Percentiles rank a stretch among this genome's conserved stretches.
phyloP scores from a whole-genome alignment of 2,888 invertebrate species.

The Drosophila stalkeri region DNA sequence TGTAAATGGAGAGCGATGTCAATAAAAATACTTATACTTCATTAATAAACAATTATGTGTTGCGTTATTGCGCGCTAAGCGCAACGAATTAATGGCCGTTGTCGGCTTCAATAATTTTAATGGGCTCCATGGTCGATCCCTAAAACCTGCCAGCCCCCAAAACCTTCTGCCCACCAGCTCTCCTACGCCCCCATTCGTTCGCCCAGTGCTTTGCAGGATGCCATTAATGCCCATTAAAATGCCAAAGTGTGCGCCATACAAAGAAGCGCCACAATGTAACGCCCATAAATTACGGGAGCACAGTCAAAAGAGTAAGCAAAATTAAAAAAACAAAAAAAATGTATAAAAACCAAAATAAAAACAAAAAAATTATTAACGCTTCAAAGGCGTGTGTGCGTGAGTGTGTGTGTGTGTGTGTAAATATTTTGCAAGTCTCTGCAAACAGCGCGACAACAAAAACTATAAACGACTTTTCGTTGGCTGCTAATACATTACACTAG shows the following conservation, averaged over 20 bases:
- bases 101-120: slow-evolving; percentile 78
- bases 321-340: slow-evolving; percentile 7
- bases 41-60: slow-evolving; percentile 88
- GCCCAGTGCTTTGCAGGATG: slow-evolving; percentile 35
- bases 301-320: slow-evolving; percentile 56
- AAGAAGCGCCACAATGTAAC: slow-evolving; percentile 74
- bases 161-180: background rate
- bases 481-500: slow-evolving; percentile 54
- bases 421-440: slow-evolving; percentile 42
- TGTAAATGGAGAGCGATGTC: slow-evolving; percentile 36
- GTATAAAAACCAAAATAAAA: slow-evolving; percentile 23
- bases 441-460: slow-evolving; percentile 53
- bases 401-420: slow-evolving; percentile 31
- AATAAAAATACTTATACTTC: slow-evolving; percentile 89
- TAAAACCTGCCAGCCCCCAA: background rate
- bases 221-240: slow-evolving; percentile 77
- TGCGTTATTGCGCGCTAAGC: slow-evolving; percentile 72
- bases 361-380: slow-evolving; percentile 69
- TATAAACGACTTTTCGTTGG: slow-evolving; percentile 36
- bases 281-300: slow-evolving; percentile 64
- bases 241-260: slow-evolving; percentile 70
- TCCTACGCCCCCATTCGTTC: background rate
- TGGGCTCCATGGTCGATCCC: slow-evolving; percentile 46
- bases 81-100: slow-evolving; percentile 79
- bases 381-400: slow-evolving; percentile 28